These are phyloP conservation scores for Drosophila infuscata DNA, from an alignment of 2,888 invertebrate species.

Conservation along the genomic window DNA sequence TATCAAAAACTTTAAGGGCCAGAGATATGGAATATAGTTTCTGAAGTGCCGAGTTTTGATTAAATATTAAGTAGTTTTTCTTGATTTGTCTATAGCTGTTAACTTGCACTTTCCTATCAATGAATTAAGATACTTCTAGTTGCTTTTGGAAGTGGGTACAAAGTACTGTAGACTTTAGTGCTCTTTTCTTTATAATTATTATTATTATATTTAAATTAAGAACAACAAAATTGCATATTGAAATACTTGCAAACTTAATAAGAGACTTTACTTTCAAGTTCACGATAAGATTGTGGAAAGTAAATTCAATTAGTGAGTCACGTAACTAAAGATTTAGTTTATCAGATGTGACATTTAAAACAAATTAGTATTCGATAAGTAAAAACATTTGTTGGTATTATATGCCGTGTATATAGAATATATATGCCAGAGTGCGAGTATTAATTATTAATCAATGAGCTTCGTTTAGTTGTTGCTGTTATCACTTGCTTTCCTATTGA, in stretches of 20 bases:
- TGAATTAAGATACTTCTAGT: neutral
- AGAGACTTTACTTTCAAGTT: neutral
- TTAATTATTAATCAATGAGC: neutral
- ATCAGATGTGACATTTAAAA: neutral
- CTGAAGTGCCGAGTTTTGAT: too few relatives aligned
- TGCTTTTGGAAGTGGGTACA: neutral
- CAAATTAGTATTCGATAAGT: neutral
- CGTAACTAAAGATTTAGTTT: neutral
- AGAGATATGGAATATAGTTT: too few relatives aligned
- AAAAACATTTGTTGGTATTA: neutral
- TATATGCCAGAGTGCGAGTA: neutral
- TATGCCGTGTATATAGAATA: too few relatives aligned
- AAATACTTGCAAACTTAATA: neutral
- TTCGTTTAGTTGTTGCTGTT: neutral
- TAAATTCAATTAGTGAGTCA: neutral
- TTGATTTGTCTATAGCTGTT: too few relatives aligned
- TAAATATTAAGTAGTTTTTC: too few relatives aligned
- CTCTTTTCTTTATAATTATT: neutral
- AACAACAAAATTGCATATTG: neutral
- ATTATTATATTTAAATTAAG: too few relatives aligned
- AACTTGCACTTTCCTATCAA: neutral
- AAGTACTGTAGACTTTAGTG: too few relatives aligned
- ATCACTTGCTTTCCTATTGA: slow-evolving; percentile 30
- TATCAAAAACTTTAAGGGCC: too few relatives aligned
- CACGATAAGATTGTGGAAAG: neutral